A percentile compares a stretch with the other conserved stretches of the same genome.
phyloP scores from a whole-genome alignment of 2,888 invertebrate genomes.

The Aphrophora alni region DNA sequence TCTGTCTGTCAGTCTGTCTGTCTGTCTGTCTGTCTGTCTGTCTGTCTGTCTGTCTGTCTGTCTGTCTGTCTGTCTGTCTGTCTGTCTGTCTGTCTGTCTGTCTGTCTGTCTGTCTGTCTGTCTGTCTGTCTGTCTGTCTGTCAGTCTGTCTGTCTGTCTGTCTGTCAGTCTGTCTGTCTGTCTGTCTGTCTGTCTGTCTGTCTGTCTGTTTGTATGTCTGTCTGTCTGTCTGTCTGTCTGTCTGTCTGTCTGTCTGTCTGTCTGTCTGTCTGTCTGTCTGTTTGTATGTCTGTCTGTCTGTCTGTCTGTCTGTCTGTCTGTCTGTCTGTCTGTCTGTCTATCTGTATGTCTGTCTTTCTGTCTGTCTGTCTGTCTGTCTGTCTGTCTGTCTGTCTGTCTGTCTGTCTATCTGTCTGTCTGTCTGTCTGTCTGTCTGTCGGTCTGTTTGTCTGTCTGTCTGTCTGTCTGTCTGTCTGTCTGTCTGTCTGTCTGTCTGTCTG shows the following conservation, averaged over 20 bases:
- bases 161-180: neutral
- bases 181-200: constrained; percentile 28
- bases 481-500: too few relatives aligned
- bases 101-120: constrained; percentile 23
- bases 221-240: constrained; percentile 22
- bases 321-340: too few relatives aligned
- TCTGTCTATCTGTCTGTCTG: too few relatives aligned
- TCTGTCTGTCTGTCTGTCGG: constrained; percentile 36
- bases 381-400: constrained; percentile 31
- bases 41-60: constrained; percentile 23
- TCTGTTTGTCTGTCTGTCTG: too few relatives aligned
- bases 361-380: too few relatives aligned
- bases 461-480: too few relatives aligned
- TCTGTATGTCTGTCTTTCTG: too few relatives aligned
- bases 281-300: too few relatives aligned
- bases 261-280: too few relatives aligned
- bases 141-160: constrained; percentile 23
- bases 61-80: constrained; percentile 21
- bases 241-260: neutral
- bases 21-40: constrained; percentile 22
- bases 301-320: too few relatives aligned
- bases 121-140: constrained; percentile 26
- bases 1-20: constrained; percentile 14
- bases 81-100: constrained; percentile 22
- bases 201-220: too few relatives aligned